Conservation (phyloP, 2,797 vertebrate species). For the Masticophis lateralis region DNA sequence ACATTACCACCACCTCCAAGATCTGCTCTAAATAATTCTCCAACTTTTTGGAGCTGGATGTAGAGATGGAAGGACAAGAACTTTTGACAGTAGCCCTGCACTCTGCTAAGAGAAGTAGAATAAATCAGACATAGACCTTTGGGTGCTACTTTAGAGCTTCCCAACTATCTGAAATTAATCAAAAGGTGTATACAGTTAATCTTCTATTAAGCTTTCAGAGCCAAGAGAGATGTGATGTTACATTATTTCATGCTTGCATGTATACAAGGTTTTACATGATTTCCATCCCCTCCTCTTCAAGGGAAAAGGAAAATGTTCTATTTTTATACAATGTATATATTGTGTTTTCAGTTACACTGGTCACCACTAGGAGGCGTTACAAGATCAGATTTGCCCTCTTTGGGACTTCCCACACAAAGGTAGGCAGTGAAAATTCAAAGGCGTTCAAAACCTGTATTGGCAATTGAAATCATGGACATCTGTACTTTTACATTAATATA, state of each 20-base stretch:
- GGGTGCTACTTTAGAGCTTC: not conserved
- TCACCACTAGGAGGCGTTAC: not conserved
- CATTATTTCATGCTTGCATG: not conserved
- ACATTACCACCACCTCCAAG: not conserved
- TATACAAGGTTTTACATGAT: not conserved
- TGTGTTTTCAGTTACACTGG: not conserved
- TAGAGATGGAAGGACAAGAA: not conserved
- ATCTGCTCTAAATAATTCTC: not conserved
- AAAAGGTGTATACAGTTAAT: not conserved
- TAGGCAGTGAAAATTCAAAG: not conserved
- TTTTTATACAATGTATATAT: not conserved
- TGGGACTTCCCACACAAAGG: not conserved
- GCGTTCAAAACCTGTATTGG: not conserved
- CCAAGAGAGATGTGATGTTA: not conserved
- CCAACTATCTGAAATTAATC: not conserved
- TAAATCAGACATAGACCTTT: not conserved
- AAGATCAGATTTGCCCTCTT: not conserved
- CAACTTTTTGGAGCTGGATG: not conserved
- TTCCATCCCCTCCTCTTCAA: not conserved
- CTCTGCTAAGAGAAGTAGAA: not conserved
- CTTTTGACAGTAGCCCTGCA: not conserved
- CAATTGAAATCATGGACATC: not conserved
- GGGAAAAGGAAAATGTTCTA: not conserved
- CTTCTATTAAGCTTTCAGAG: not conserved
- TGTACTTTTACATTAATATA: not conserved